phyloP scores from a whole-genome alignment of 2,113 vertebrate genomes.

The Cichladusa arquata region DNA sequence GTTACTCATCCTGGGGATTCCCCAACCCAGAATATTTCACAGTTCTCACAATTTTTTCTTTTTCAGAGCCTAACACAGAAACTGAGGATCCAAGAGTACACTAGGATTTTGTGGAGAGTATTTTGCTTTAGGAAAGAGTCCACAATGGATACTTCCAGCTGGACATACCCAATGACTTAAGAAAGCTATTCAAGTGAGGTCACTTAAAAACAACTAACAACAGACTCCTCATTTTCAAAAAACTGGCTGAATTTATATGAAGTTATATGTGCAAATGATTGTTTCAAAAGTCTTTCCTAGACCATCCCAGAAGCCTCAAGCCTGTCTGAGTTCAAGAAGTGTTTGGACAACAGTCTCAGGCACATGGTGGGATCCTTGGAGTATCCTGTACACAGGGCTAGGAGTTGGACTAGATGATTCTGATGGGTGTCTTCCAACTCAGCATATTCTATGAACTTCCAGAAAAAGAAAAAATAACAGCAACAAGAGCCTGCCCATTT shows the following conservation, averaged over 20 bases:
- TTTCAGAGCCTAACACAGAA: not conserved
- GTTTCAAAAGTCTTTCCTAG: not conserved
- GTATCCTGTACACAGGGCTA: not conserved
- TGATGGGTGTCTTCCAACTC: not conserved
- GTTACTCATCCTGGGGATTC: not conserved
- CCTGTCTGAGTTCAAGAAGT: not conserved
- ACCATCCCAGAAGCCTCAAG: not conserved
- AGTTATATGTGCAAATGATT: not conserved
- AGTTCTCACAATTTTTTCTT: not conserved
- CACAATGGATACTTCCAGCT: not conserved
- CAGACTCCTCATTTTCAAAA: not conserved
- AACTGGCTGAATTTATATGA: not conserved
- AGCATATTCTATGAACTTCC: not conserved
- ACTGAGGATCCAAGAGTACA: not conserved
- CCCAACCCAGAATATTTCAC: not conserved
- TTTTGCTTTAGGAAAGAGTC: not conserved
- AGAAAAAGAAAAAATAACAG: not conserved
- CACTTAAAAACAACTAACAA: not conserved
- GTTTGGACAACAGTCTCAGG: not conserved
- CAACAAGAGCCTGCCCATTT: not conserved
- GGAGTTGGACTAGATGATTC: not conserved
- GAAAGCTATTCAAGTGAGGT: not conserved
- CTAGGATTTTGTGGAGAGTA: not conserved
- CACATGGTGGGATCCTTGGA: not conserved
- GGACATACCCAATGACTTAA: not conserved